Evolutionary conservation across 2,113 vertebrate genomes (phyloP), one percentile per base, ranked within the genome.

Genomic region (Ancistrus triradiatus): DNA sequence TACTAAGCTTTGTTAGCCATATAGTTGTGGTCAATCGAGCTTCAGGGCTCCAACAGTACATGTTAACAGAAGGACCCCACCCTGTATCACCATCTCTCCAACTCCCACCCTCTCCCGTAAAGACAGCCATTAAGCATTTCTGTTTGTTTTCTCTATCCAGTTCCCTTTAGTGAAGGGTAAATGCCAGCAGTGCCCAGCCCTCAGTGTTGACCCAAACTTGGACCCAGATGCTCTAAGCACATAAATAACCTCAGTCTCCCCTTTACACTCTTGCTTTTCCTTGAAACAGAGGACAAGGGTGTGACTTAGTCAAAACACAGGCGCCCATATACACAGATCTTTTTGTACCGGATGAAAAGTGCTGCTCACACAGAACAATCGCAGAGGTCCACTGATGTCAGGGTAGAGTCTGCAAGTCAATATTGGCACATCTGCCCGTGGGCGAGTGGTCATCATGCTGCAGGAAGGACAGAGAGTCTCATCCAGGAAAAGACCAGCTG

Each of bases 381-480:
- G 31, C 18, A 10, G 44, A 19, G 28, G 7, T 21, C 47, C n/a
- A 17, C 7, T 72, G 77, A 81, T 73, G 79, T 75, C 37, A 76
- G 63, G 46, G 50, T 7, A 70, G 61, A 70, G 27, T 31, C 49
- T 51, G 27, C 11, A 17, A 69, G 78, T 74, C 81, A 84, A 84
- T 81, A 83, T 79, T 84, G 76, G 74, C 81, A 81, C 82, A 85
- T 78, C 84, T 85, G 83, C 63, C 17, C 38, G 31, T 35, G 53
- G 22, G 31, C 21, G 37, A 71, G 77, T 63, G 66, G 77, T 76
- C 51, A 14, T 11, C 27, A 49, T 68, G 7, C 59, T 69, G 17
- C 14, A 31, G 59, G 33, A 72, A 63, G 49, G 33, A 35, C 43
- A 6, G 35, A 57, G 25, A 63, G 49, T n/a, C 35, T 58, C 43